These are phyloP conservation scores for Pogoniulus pusillus DNA, from an alignment of 2,797 vertebrate species.

Conservation along the genomic window DNA sequence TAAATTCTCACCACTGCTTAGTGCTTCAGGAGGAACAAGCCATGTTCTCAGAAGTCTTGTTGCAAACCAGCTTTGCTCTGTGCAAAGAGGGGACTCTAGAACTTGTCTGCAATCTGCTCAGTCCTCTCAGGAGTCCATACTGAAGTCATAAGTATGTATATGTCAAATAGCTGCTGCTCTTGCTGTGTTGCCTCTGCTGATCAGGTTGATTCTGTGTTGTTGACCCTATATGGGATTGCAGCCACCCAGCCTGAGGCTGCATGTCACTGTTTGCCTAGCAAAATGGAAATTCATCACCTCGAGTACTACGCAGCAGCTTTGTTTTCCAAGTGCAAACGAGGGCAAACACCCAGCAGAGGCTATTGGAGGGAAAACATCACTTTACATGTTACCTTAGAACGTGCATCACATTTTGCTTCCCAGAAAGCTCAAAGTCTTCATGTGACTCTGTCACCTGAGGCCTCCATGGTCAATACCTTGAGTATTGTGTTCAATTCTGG, in stretches of 20 bases:
- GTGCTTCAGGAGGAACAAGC: background rate
- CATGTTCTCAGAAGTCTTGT: background rate
- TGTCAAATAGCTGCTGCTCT: fast-evolving
- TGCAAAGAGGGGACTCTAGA: background rate
- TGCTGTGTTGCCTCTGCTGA: background rate
- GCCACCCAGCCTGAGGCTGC: background rate
- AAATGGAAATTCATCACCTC: background rate
- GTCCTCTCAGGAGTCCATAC: fast-evolving
- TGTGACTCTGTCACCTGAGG: background rate
- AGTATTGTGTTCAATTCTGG: no score
- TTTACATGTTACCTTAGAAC: background rate
- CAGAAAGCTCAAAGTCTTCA: background rate
- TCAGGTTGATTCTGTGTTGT: background rate
- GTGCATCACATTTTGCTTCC: background rate
- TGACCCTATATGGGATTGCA: fast-evolving
- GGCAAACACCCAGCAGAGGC: background rate
- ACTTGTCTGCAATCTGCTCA: background rate
- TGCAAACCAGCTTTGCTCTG: background rate
- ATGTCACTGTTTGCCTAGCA: background rate
- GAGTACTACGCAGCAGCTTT: background rate
- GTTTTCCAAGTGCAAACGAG: background rate
- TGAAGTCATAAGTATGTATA: fast-evolving
- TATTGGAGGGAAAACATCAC: background rate
- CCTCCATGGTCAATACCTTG: no score
- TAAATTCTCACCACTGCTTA: background rate